A percentile compares a stretch with the other conserved stretches of the same genome.
phyloP scores from a whole-genome alignment of 53 echinoderm and acorn worm species.

The Apostichopus leukothele region DNA sequence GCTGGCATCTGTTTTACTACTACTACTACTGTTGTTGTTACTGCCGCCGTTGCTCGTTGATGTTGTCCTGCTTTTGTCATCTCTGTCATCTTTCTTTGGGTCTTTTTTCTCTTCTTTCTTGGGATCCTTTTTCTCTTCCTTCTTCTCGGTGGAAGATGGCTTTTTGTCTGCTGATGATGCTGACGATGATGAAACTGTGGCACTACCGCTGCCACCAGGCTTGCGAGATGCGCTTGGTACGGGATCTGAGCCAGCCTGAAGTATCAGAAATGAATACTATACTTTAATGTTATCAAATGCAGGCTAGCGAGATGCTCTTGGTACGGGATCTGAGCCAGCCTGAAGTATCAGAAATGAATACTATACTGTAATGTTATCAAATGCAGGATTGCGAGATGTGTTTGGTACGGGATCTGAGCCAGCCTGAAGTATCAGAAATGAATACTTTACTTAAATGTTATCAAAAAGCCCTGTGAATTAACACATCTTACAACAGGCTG shows the following conservation, averaged over 20 bases:
- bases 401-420: constrained; percentile 65
- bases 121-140: constrained; percentile 57
- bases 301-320: no score
- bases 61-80: constrained; percentile 24
- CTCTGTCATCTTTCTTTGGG: constrained; percentile 37
- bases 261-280: background rate
- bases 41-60: background rate
- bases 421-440: constrained; percentile 28
- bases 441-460: no score
- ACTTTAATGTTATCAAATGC: no score
- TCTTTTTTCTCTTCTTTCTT: constrained; percentile 63
- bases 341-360: background rate
- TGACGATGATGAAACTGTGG: constrained; percentile 45
- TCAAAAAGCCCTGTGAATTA: no score
- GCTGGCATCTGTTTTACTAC: constrained; percentile 4
- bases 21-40: background rate
- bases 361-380: no score
- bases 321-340: constrained; percentile 63
- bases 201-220: constrained; percentile 18
- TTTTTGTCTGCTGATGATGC: constrained; percentile 42
- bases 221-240: constrained; percentile 54
- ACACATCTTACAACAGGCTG: no score
- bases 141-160: constrained; percentile 50
- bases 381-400: constrained; percentile 8
- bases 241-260: constrained; percentile 63